Evolutionary conservation across 2,888 invertebrate genomes (phyloP), one percentile per base, ranked within the genome.

Genomic region (Synanthedon formicaeformis): DNA sequence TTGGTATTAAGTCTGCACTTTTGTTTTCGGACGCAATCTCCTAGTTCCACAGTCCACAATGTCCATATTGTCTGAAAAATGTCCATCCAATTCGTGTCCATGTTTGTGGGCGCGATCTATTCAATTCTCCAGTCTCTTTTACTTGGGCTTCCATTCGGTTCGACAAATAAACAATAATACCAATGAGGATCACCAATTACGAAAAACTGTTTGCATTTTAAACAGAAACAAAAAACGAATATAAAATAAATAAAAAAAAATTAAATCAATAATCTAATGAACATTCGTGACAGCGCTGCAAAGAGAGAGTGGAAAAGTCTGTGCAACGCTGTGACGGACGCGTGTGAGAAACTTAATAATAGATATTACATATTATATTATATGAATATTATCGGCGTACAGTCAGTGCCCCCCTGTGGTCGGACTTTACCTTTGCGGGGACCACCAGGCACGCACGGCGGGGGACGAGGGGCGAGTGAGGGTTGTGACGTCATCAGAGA

Each of bases 371-470:
- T 63, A 18, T 18, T 2, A 18, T 18, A 18, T 3, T 2, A 61
- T 64, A 66, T 66, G 61, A 63, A 74, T 74, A 71, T 77, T 79
- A 81, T 80, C 72, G 75, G 73, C 79, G 79, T 34, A 80, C 82
- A 73, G 65, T 65, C 64, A 66, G 79, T 80, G 81, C 77, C 81
- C 82, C 78, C 82, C 77, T 69, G 64, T 70, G 69, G 65, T 69
- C 72, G 77, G 76, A 73, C 77, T 86, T 86, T 85, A 85, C 86
- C 85, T 75, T 71, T 59, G 66, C 64, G 60, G 60, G 64, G 54
- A 61, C 60, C 61, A 60, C 62, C 57, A 55, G 59, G 58, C 59
- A 57, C 57, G 66, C 54, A 62, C 61, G 60, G 63, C 54, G 63
- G 54, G 58, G 63, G 58, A 58, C 65, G 52, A 56, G 62, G 59